Base-by-base conservation (phyloP, 2,888 invertebrate genomes). In the Hipparchia semele region DNA sequence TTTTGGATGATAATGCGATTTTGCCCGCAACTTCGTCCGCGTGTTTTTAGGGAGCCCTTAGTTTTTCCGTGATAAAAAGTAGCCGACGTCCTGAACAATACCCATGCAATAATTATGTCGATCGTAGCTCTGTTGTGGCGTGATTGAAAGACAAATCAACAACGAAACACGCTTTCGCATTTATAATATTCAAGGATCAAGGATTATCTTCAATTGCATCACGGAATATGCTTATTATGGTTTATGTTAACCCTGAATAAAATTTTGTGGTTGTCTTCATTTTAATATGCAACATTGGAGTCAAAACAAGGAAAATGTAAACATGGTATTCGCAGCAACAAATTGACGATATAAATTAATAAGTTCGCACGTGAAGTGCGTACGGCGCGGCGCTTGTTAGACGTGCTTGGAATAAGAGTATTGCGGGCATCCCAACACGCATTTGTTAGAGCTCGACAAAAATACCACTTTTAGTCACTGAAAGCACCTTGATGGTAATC, bases 321-420 rank as follows among this genome's bases (percentile, higher is more conserved):
- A 65, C 64, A 5, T 9, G 8, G 12, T 51, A 65, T 12, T 53
- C 65, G 33, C 10, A 65, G 53, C 33, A 10, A 33, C 53, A 33
- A 65, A 51, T 53, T 2, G 51, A 33, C 10, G 65, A 23, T 65
- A 65, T 65, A 33, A 65, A 65, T 53, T 65, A 65, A 65, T 65
- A 53, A 65, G 7, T 65, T 33, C 23, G 65, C 53, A 65, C 65
- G 65, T 65, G 64, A 65, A 65, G 65, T 51, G 65, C 33, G 33
- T 65, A 53, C 62, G 46, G 46, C 49, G 64, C 62, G 46, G 46
- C 49, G 64, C 53, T 51, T 33, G 64, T 51, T 9, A 2, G 2
- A 65, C 65, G 65, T 65, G 65, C 51, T 51, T 39, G 23, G 65
- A 53, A 65, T 65, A 33, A 53, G 33, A 65, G 33, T 53, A 33